Evolutionary conservation across 2,113 vertebrate species (phyloP).

Genomic region (Ophiodon elongatus): DNA sequence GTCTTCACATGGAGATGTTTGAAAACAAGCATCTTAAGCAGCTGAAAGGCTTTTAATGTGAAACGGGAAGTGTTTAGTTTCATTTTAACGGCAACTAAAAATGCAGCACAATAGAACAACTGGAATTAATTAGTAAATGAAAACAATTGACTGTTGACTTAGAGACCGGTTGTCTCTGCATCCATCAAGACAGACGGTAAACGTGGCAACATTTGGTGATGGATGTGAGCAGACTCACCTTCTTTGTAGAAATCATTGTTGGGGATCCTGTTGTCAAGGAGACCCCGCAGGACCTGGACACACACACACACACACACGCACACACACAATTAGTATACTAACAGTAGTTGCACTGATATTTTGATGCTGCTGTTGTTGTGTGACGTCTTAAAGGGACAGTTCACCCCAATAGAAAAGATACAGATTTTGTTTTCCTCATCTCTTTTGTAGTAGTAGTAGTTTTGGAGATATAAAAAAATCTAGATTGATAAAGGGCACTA

Average conservation of each 20-base stretch:
- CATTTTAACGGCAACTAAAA: not conserved
- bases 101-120: too few species aligned
- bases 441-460: too few species aligned
- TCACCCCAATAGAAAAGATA: not conserved
- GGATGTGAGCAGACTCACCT: constrained; percentile 79
- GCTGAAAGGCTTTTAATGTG: not conserved
- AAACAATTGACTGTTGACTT: too few species aligned
- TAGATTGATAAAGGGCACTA: too few species aligned
- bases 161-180: too few species aligned
- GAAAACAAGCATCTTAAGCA: not conserved
- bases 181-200: too few species aligned
- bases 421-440: not conserved
- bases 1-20: not conserved
- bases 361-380: not conserved
- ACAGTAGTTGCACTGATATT: not conserved
- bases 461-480: not conserved
- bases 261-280: constrained; percentile 91
- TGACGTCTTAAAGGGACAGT: not conserved
- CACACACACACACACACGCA: constrained; percentile 27
- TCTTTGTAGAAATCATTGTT: constrained; percentile 94
- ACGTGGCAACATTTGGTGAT: too few species aligned
- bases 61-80: not conserved
- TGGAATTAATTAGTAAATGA: too few species aligned
- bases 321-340: not conserved
- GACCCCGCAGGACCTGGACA: constrained; percentile 89